Base-by-base conservation (phyloP, 2,113 vertebrate genomes). In the Girardinichthys multiradiatus region DNA sequence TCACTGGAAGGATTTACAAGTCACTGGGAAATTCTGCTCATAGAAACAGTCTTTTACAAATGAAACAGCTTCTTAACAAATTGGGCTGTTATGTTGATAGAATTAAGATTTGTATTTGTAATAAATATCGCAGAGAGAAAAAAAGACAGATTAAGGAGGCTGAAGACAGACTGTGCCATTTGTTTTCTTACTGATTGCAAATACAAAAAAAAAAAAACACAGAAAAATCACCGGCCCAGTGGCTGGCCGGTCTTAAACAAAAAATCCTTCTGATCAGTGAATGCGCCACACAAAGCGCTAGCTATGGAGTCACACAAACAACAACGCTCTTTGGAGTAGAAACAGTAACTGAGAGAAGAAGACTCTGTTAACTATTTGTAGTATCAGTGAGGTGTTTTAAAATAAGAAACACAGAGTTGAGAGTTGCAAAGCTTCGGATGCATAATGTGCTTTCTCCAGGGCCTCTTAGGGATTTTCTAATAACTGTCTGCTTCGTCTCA, bases 1-100 rank as follows among this genome's bases (percentile, higher is more conserved):
- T 85, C 78, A 87, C 80, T 88, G 69, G 72, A 88, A 88, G 85
- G 87, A 80, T 75, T 85, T 76, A 80, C 64, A 61, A 77, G 42
- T 67, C 70, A 88, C 86, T 75, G 84, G 68, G 58, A 26, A 64
- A 42, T 64, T 83, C 37, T 69, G 57, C 70, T 90, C 37, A 72
- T 57, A 80, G 64, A 62, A 78, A 67, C 37, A 26, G 14, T 35
- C 35, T 54, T 10, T 24, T 54, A 54, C 48, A 54, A 54, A 54
- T 19, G 9, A 7, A 54, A 11, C 48, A n/a, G 48, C 48, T 54
- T 54, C 2, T 54, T 54, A 54, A 54, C 48, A 54, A 54, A 21
- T 21, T 24, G 48, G n/a, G 24, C 9, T 17, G 9, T 2, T n/a
- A 3, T n/a, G 48, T 54, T 54, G 24, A 7, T 21, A 72, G 42